Evolutionary conservation across 2,888 invertebrate genomes (phyloP).

Genomic region (Nomada hirtipes): DNA sequence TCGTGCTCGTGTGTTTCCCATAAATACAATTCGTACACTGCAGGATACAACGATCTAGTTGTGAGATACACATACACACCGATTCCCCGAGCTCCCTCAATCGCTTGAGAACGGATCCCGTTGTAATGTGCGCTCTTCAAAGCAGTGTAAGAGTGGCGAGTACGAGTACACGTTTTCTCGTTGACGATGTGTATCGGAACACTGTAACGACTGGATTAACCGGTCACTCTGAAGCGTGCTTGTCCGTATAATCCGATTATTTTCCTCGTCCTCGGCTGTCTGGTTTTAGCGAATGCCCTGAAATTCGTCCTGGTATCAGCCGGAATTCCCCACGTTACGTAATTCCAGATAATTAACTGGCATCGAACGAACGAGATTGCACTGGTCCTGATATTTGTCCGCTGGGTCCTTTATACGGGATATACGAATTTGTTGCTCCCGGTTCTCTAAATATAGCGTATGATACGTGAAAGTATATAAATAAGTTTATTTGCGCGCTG

Average conservation of each 20-base stretch:
- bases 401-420: background rate
- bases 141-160: conserved; percentile 28
- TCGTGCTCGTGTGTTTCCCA: background rate
- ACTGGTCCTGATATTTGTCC: conserved; percentile 23
- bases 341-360: conserved; percentile 69
- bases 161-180: conserved; percentile 15
- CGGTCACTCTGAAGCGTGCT: conserved; percentile 47
- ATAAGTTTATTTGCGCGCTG: too few species aligned
- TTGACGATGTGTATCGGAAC: conserved; percentile 29
- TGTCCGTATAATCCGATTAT: conserved; percentile 70
- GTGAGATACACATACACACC: conserved; percentile 3
- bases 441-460: too few species aligned
- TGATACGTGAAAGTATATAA: too few species aligned
- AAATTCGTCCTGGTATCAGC: conserved; percentile 61
- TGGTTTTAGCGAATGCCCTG: conserved; percentile 56
- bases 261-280: conserved; percentile 62
- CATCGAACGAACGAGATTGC: conserved; percentile 30
- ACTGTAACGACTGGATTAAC: conserved; percentile 50
- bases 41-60: background rate
- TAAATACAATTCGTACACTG: background rate
- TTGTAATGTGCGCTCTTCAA: conserved; percentile 14
- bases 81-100: conserved; percentile 4
- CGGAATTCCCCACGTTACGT: conserved; percentile 62
- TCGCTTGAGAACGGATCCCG: conserved; percentile 7
- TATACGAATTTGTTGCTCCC: background rate